These are phyloP conservation scores for Psylliodes chrysocephalus DNA, from an alignment of 2,888 invertebrate genomes.

Conservation along the genomic window DNA sequence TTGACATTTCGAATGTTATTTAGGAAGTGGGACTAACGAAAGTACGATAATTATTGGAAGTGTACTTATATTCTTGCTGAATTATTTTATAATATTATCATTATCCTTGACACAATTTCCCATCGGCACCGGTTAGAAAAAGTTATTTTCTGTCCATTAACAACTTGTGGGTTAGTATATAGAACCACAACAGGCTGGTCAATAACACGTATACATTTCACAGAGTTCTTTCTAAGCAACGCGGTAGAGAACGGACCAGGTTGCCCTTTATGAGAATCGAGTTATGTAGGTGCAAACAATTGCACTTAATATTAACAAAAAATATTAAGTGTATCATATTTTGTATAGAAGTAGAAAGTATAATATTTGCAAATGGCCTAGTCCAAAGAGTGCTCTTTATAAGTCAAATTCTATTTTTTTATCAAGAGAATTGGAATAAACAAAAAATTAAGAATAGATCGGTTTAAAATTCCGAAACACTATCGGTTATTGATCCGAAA, in stretches of 20 bases:
- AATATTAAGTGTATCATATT: no score
- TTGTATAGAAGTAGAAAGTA: no score
- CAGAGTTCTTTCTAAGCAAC: constrained; percentile 1
- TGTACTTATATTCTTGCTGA: not conserved
- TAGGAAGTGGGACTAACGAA: not conserved
- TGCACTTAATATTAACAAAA: not conserved
- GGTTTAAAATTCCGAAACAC: no score
- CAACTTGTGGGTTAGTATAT: not conserved
- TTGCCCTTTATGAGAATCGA: not conserved
- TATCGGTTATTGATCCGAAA: no score
- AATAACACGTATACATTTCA: not conserved
- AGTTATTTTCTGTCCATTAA: not conserved
- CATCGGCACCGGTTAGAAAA: not conserved
- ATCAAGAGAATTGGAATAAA: no score
- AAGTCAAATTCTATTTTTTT: no score
- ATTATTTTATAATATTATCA: not conserved
- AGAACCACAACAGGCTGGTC: not conserved
- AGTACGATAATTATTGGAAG: not conserved
- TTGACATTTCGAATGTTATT: not conserved
- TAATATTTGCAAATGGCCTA: no score
- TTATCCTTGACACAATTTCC: not conserved
- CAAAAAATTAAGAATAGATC: no score
- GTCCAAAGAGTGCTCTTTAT: no score
- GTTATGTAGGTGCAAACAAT: not conserved
- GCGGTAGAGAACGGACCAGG: not conserved